Base-by-base conservation (phyloP, 1,140 invertebrate species). In the Ostrea edulis region DNA sequence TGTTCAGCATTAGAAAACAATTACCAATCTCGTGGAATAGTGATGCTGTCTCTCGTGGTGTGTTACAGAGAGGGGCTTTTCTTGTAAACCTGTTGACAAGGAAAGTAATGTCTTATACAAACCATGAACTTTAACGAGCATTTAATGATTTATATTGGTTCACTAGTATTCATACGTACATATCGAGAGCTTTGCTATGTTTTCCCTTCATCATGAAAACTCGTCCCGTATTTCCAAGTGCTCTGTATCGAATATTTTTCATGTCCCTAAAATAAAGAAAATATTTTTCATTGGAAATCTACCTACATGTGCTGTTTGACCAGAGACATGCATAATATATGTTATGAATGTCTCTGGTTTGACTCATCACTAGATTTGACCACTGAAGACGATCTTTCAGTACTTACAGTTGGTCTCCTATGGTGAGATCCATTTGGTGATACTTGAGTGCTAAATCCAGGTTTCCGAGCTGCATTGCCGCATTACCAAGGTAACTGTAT, bases 11-110 rank as follows among this genome's bases (percentile, higher is more conserved):
- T 62, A 95, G 90, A 89, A 94, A 93, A 88, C 95, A 95, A 82
- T 94, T 93, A 8, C 94, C 94, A n/a, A 95, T 95, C 89, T 95
- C 94, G 84, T 95, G 94, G 88, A 93, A 93, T 17, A 95, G 87
- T 92, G 94, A 94, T 0, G 94, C 90, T 12, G 90, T 92, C 88
- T 95, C 94, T 20, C 92, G 82, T 0, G 91, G 77, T 17, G 85
- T 90, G 52, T 91, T 91, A 68, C 90, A 93, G 35, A 93, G 84
- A 11, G 93, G 93, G 2, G 94, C 88, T 88, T 95, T 95, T 62
- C 90, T 86, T 68, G 92, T 92, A 86, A 93, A 93, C 25, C 93
- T 94, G 12, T 52, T 20, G 54, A 1, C 12, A 77, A 14, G 7
- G 9, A 29, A 77, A 77, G 14, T 17, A 29, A 77, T 25, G 65